Base-by-base conservation (phyloP, 2,888 invertebrate species). In the Aplocera efformata region DNA sequence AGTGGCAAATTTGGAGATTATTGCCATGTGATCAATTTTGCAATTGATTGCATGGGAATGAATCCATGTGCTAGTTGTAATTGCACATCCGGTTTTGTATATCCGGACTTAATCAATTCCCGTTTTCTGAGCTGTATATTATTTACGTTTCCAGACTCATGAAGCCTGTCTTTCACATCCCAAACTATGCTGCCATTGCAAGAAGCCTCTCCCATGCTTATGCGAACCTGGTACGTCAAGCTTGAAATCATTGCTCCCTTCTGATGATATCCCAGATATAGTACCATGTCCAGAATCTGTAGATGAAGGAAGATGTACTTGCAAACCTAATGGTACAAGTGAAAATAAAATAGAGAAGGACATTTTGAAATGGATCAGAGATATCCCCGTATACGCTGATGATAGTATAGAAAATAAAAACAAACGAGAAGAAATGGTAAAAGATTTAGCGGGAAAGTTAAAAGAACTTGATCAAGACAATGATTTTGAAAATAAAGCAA, bases 311-410 rank as follows among this genome's bases (percentile, higher is more conserved):
- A 7, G 24, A 6, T 30, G 29, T 10, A 9, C 25, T 32, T 27
- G 29, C 7, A 29, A 28, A 28, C 7, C n/a, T 10, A 13, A 23
- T 10, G 10, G 21, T 32, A 26, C 1, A 0, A 20, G 13, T n/a
- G 23, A 6, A 1, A 9, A 10, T 4, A 46, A 37, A 32, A 48
- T 60, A 7, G 48, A 55, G 23, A 46, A 67, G 32, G 47, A 50
- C 17, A 51, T 69, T 0, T 30, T 37, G 0, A 39, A 58, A 6
- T 78, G 77, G 76, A 40, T 69, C 0, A 43, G 56, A 28, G 53
- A 60, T 1, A 34, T 78, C 6, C 74, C 77, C 0, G 55, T 74
- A 0, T 53, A 51, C 20, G 48, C 53, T 0, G 53, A 61, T 10
- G 70, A 72, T 22, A 48, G 37, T 4, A 7, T 40, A 8, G 28